Base-by-base conservation (phyloP, 2,797 vertebrate species). In the Melanotaenia nigrans region DNA sequence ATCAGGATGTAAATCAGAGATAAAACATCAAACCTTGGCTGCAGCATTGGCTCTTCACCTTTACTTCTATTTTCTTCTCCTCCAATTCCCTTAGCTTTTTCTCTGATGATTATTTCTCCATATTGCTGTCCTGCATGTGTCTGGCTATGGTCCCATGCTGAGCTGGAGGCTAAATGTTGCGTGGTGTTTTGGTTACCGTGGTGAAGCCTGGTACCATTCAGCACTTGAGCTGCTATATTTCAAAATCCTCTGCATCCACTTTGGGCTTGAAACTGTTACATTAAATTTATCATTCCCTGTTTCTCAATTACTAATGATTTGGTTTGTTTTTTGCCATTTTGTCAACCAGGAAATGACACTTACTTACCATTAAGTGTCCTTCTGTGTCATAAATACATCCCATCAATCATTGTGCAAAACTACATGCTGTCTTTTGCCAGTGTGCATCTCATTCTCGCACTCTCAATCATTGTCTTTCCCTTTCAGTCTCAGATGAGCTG, bases 121-220 rank as follows among this genome's bases (percentile, higher is more conserved):
- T 88, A 75, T 69, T 9, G 51, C 59, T 73, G 75, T 77, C 25
- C 62, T 63, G 70, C 55, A 36, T 82, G 79, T 57, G 80, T 81
- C 73, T 84, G 65, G 77, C 74, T 73, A 75, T 84, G n/a, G 63
- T 68, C 66, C 53, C 63, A 59, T 42, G 49, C 77, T 73, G 69
- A 83, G 64, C 58, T 32, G 69, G 54, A 75, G 76, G 78, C 68
- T 63, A 85, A 92, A 85, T 81, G 77, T 74, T 85, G 84, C 87
- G 49, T 74, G 75, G 78, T 86, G 83, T 85, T 89, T 89, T 89
- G 90, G 91, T 90, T 90, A 71, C 78, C 66, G 85, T 73, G 85
- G 86, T 45, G 28, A 81, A 77, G 77, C 61, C 78, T 62, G 68
- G 60, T 84, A 80, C 75, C 81, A 75, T 84, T 75, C 67, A 73